A percentile compares a stretch with the other conserved stretches of the same genome.
Evolutionary conservation across 2,888 invertebrate species (phyloP).

Genomic region (Phortica okadai): DNA sequence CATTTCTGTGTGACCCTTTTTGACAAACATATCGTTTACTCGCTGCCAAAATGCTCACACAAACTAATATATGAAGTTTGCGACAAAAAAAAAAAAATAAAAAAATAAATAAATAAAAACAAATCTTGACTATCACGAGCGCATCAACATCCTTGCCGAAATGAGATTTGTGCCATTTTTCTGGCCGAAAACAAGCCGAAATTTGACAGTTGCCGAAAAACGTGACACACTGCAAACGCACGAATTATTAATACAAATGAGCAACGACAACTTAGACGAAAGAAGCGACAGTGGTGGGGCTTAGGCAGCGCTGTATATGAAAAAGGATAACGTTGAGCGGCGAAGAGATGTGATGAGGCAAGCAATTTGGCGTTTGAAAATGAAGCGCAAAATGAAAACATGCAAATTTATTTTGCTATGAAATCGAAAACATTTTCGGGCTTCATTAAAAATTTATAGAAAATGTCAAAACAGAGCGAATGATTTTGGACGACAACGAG

Average conservation of each 20-base stretch:
- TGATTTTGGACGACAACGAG: neutral
- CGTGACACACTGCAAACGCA: constrained; percentile 64
- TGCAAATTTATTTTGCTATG: constrained; percentile 33
- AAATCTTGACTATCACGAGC: neutral
- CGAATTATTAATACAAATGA: constrained; percentile 62
- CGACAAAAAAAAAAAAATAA: neutral
- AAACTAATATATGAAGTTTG: neutral
- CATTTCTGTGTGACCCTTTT: neutral
- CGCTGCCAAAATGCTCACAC: too few relatives aligned
- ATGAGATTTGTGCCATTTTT: constrained; percentile 10
- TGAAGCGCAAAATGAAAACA: neutral
- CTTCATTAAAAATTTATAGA: constrained; percentile 68
- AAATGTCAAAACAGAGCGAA: constrained; percentile 13
- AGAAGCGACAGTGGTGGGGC: neutral
- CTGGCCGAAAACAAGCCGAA: neutral
- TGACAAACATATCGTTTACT: too few relatives aligned
- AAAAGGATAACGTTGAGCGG: neutral
- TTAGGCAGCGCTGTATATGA: neutral
- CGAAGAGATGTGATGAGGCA: neutral
- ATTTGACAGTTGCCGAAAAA: constrained; percentile 37
- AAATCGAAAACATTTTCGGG: constrained; percentile 63
- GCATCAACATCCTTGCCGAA: neutral
- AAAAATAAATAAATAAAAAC: neutral
- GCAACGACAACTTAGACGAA: constrained; percentile 34
- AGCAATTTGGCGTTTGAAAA: neutral